Evolutionary conservation across 2,797 vertebrate species (phyloP), one percentile per base, ranked within the genome.

Genomic region (Platyrinchus mystaceus): DNA sequence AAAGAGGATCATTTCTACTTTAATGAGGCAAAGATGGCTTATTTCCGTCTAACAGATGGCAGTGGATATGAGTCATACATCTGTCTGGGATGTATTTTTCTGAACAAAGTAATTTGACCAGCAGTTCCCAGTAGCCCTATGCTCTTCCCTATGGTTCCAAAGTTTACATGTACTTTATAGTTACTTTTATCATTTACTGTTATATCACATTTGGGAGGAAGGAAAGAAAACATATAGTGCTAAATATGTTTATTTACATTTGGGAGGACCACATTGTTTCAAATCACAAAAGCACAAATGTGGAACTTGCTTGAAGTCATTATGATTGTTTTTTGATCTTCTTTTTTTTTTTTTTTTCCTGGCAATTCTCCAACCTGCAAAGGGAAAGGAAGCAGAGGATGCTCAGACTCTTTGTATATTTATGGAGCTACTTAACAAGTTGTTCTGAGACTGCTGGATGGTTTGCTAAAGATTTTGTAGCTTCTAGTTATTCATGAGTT

Each of bases 21-120:
- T 94, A 96, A 94, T 91, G 78, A 96, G 89, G 55, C 69, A 95
- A 96, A 95, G 81, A 95, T 94, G 85, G 90, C 68, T 97, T 93
- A 95, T 93, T 96, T 84, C 85, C 0, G 7, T 62, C 67, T 91
- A 86, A 36, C 89, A 94, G 94, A 96, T 95, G 95, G 89, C 76
- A 46, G 60, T 90, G 68, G 49, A 68, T 89, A 84, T 92, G 93
- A 95, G 69, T 95, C 93, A 95, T 93, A 58, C 80, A 41, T 87
- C 80, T 96, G 81, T 90, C 76, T 80, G 58, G 69, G 60, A 88
- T 77, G 34, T 41, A 46, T 91, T 81, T 94, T 94, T 89, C 67
- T 44, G 67, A 90, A 73, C 71, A 82, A 91, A 91, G 49, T 64
- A 66, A 77, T 90, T 88, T 92, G 79, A 30, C 78, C 56, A 89